Conservation (phyloP, 2,888 invertebrate genomes). For the Caenorhabditis afra region DNA sequence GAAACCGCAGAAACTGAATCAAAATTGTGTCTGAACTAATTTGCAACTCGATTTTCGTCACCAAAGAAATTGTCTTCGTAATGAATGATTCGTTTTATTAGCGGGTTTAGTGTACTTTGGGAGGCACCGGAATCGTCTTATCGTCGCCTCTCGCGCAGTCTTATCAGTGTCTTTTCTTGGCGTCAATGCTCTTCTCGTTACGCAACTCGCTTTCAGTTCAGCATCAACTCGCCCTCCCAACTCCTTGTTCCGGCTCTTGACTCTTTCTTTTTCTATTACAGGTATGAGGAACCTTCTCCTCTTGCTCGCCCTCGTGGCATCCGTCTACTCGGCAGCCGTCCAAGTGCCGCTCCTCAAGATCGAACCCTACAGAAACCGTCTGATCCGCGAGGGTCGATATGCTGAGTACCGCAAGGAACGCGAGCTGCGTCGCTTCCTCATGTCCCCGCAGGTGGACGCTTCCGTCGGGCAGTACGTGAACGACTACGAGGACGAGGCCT, state of each 20-base stretch:
- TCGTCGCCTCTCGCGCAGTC: constrained; percentile 16
- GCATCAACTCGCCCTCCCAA: constrained; percentile 32
- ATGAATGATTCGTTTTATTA: too few relatives aligned
- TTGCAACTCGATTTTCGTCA: neutral
- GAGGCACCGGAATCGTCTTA: constrained; percentile 41
- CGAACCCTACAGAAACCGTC: constrained; percentile 55
- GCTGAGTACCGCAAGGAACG: constrained; percentile 50
- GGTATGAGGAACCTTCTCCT: constrained; percentile 55
- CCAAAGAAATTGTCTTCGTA: neutral
- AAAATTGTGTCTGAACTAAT: too few relatives aligned
- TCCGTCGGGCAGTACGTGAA: constrained; percentile 56
- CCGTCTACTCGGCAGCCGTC: constrained; percentile 51
- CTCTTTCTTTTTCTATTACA: constrained; percentile 13
- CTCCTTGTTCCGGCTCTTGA: constrained; percentile 14
- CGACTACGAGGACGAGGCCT: constrained; percentile 79
- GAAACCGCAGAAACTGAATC: neutral
- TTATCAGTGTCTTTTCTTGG: constrained; percentile 20
- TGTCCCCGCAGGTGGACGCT: constrained; percentile 3
- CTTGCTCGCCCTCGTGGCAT: constrained; percentile 57
- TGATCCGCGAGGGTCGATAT: constrained; percentile 62
- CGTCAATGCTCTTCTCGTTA: constrained; percentile 34
- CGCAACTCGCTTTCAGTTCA: constrained; percentile 44
- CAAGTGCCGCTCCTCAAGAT: constrained; percentile 62
- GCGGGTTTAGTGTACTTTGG: constrained; percentile 17
- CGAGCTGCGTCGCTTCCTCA: constrained; percentile 49